These are phyloP conservation scores for Calliphora vicina DNA, from an alignment of 1,140 invertebrate genomes.

Conservation along the genomic window DNA sequence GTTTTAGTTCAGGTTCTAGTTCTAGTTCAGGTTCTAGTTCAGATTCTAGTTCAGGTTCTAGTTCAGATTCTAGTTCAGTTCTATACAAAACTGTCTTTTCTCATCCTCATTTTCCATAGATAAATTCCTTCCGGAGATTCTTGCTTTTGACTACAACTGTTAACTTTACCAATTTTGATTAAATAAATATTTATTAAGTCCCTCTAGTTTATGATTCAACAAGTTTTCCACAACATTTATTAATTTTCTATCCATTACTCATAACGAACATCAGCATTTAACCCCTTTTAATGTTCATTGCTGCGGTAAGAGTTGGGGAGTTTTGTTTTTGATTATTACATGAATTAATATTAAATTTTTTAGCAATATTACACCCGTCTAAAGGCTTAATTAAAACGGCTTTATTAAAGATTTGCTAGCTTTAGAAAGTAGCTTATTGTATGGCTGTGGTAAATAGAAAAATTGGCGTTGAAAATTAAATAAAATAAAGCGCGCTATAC, in stretches of 20 bases:
- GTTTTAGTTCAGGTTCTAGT: too few species aligned
- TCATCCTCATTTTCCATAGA: too few species aligned
- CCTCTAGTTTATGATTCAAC: neutral
- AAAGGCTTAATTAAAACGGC: conserved; percentile 18
- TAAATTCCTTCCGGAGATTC: too few species aligned
- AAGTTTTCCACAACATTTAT: neutral
- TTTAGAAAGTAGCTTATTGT: conserved; percentile 21
- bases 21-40: too few species aligned
- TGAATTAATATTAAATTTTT: neutral
- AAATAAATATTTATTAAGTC: too few species aligned
- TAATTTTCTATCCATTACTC: neutral
- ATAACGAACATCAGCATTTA: neutral
- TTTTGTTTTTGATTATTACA: neutral
- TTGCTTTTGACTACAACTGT: too few species aligned
- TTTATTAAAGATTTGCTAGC: conserved; percentile 22
- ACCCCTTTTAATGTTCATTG: neutral
- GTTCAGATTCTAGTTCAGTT: too few species aligned
- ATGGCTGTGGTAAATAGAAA: neutral
- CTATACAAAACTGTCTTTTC: too few species aligned
- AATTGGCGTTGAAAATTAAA: neutral
- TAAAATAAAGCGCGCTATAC: neutral
- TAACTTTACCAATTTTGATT: too few species aligned
- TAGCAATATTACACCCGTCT: neutral
- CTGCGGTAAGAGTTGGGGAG: neutral
- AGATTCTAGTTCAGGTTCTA: too few species aligned